phyloP scores from a whole-genome alignment of 2,797 vertebrate genomes.

The Merluccius polli region DNA sequence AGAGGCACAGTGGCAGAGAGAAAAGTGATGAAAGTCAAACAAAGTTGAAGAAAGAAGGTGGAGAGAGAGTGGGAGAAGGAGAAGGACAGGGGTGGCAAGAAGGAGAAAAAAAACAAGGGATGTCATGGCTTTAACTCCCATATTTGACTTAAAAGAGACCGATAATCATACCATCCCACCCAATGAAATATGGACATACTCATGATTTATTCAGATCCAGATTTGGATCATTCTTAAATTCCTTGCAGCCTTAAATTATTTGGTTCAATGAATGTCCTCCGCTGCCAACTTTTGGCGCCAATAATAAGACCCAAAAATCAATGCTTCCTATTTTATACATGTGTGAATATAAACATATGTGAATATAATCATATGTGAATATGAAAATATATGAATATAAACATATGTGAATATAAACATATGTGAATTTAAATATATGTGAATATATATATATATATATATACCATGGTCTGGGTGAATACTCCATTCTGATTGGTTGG shows the following conservation, averaged over 20 bases:
- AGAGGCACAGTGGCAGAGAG: not conserved
- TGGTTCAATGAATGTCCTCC: not conserved
- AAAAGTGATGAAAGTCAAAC: not conserved
- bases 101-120: not conserved
- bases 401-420: no score
- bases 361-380: no score
- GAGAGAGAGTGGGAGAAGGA: not conserved
- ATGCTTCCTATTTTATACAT: no score
- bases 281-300: not conserved
- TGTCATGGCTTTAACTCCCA: constrained; percentile 8
- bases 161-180: constrained; percentile 35
- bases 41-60: not conserved
- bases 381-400: no score
- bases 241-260: constrained; percentile 40
- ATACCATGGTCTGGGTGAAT: no score
- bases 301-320: not conserved
- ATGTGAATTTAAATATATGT: no score
- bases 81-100: not conserved
- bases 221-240: constrained; percentile 40
- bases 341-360: no score
- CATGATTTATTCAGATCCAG: constrained; percentile 48
- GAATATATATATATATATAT: no score
- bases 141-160: not conserved
- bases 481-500: no score
- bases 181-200: constrained; percentile 26